Percentiles rank a stretch among this genome's conserved stretches.
Conservation (phyloP, 2,113 vertebrate genomes). For the Pao palembangensis region DNA sequence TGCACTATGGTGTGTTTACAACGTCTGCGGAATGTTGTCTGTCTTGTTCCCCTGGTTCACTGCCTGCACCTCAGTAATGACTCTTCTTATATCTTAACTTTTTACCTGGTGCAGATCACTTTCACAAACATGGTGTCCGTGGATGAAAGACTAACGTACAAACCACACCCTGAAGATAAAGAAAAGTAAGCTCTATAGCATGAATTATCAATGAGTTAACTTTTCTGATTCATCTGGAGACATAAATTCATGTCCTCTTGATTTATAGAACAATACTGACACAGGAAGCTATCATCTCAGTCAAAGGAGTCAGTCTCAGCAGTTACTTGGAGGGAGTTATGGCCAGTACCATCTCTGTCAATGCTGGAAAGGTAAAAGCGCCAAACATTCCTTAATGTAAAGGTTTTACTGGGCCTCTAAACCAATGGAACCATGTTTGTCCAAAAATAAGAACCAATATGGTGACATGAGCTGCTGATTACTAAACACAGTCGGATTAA, state of each 20-base stretch:
- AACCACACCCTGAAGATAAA: conserved; percentile 89
- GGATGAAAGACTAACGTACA: conserved; percentile 90
- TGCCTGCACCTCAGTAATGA: background rate
- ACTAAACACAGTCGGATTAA: too few species aligned
- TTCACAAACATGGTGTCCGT: conserved; percentile 97
- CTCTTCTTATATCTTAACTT: background rate
- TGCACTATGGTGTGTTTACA: background rate
- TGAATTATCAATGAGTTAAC: too few species aligned
- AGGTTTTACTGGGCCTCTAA: background rate
- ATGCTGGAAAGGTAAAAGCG: conserved; percentile 87
- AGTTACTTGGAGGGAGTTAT: conserved; percentile 95
- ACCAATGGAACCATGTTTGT: too few species aligned
- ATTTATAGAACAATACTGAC: conserved; percentile 85
- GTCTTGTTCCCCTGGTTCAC: conserved; percentile 8
- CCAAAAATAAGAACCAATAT: too few species aligned
- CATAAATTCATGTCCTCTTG: background rate
- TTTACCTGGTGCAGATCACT: conserved; percentile 78
- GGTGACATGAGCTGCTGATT: too few species aligned
- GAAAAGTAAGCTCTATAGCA: conserved; percentile 76
- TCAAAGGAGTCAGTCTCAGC: conserved; percentile 95
- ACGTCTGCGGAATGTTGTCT: conserved; percentile 31
- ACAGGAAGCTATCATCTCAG: conserved; percentile 94
- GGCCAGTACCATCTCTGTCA: conserved; percentile 89
- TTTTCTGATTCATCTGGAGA: too few species aligned
- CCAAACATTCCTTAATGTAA: background rate